Conservation (phyloP, 92 coral and sea anemone genomes). For the Porites lobata region DNA sequence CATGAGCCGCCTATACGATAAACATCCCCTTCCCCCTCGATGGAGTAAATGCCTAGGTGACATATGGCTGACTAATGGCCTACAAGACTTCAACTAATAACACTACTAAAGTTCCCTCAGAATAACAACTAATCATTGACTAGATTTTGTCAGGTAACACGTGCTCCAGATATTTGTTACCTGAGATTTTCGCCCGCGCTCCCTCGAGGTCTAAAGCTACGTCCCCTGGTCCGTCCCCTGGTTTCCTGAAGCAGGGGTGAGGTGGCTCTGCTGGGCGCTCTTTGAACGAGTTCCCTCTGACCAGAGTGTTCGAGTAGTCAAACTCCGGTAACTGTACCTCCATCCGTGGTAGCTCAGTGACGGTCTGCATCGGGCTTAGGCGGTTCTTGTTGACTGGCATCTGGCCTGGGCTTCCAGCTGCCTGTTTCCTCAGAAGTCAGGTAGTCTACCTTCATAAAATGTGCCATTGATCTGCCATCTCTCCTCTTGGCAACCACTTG, state of each 20-base stretch:
- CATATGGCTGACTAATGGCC: too few species aligned
- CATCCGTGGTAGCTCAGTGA: neutral
- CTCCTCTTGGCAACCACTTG: slow-evolving; percentile 44
- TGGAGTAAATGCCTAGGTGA: too few species aligned
- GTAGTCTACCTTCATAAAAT: slow-evolving; percentile 41
- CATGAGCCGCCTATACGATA: neutral
- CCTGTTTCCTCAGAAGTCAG: slow-evolving; percentile 5
- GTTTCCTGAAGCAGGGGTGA: neutral
- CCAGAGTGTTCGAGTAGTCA: neutral
- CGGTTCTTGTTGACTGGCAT: neutral
- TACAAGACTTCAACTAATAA: neutral
- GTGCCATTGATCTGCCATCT: slow-evolving; percentile 44
- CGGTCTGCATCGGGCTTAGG: neutral
- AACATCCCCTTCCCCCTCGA: too few species aligned
- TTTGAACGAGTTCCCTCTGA: neutral
- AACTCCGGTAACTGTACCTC: neutral
- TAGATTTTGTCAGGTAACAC: neutral
- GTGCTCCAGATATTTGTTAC: slow-evolving; percentile 1
- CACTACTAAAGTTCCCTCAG: neutral
- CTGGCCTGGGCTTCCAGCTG: slow-evolving; percentile 3
- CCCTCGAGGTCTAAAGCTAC: neutral
- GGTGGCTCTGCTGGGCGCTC: neutral
- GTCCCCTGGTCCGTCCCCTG: neutral
- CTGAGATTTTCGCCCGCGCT: neutral
- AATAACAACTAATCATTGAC: neutral